These are phyloP conservation scores for Cerceris rybyensis DNA, from an alignment of 2,888 invertebrate species.

Conservation along the genomic window DNA sequence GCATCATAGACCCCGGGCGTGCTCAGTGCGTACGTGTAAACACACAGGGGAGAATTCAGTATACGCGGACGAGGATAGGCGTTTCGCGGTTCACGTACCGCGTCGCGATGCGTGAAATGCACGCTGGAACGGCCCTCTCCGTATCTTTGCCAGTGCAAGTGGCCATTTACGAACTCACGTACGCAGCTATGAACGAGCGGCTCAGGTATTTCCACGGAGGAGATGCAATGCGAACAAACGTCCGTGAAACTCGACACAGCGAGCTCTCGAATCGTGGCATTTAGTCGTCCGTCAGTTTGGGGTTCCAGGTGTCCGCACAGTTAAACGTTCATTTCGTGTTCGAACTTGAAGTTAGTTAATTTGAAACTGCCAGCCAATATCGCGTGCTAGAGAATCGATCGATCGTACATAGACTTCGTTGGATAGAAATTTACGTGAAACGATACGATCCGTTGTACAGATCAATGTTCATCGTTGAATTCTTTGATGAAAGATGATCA, in stretches of 20 bases:
- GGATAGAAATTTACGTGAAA: not conserved
- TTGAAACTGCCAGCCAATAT: constrained; percentile 72
- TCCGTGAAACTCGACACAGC: constrained; percentile 30
- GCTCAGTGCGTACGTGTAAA: constrained; percentile 21
- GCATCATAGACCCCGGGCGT: constrained; percentile 5
- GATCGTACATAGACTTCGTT: constrained; percentile 17
- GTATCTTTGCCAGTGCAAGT: constrained; percentile 3
- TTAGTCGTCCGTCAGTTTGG: constrained; percentile 72
- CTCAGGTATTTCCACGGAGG: constrained; percentile 9
- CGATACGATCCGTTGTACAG: not conserved
- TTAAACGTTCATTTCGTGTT: constrained; percentile 78
- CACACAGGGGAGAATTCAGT: constrained; percentile 5
- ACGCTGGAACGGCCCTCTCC: constrained; percentile 29
- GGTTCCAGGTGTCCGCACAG: constrained; percentile 70
- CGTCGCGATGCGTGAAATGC: constrained; percentile 47
- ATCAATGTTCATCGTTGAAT: not conserved
- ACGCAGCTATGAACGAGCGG: not conserved
- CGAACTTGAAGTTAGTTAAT: constrained; percentile 73
- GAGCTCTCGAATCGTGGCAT: constrained; percentile 58
- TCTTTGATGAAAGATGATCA: not conserved
- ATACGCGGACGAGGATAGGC: constrained; percentile 28
- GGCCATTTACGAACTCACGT: constrained; percentile 11
- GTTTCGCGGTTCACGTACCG: constrained; percentile 43
- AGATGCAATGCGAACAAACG: constrained; percentile 17
- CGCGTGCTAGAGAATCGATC: constrained; percentile 5